Evolutionary conservation across 2,113 vertebrate species (phyloP), one percentile per base, ranked within the genome.

Genomic region (Pavo muticus): DNA sequence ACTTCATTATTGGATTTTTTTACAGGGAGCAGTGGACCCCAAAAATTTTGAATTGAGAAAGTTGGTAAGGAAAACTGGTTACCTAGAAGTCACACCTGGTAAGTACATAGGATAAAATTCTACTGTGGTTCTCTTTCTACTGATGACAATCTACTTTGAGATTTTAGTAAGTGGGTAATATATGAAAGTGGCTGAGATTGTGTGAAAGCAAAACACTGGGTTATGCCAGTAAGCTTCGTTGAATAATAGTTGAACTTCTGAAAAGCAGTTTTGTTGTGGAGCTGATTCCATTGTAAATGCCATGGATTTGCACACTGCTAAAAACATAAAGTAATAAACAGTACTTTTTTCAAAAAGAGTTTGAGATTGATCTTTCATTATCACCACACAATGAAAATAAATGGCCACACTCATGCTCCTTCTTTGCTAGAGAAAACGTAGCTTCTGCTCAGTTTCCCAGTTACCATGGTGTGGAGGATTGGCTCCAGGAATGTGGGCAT

Each of bases 31-130:
- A 99, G 35, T 5, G 99, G 99, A 37, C 99, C 99, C 47, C 99
- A 99, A 61, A 99, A 99, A 95, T 99, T 99, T 97, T 99, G 99
- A 96, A 98, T 99, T 47, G 99, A 99, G 94, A 99, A 99, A 97
- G 99, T 99, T 89, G 99, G 99, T 42, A 99, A 99, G 97, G 99
- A 99, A 97, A 99, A 99, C 97, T 99, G 99, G 99, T 98, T 99
- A 97, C 99, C 99, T 48, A 98, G 99, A 98, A 99, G 99, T 98
- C 99, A 99, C 94, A 99, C 99, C 44, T 99, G 99, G 99, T 99
- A 96, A 98, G 98, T 96, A 71, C 10, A 3, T 32, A 47, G 25
- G 54, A n/a, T 32, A 61, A 54, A 67, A 19, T 35, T 20, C 9
- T n/a, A 4, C 40, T 54, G 0, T 25, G 68, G 14, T n/a, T 81